Conservation (phyloP, 2,888 invertebrate species). For the Drosophila limbata region DNA sequence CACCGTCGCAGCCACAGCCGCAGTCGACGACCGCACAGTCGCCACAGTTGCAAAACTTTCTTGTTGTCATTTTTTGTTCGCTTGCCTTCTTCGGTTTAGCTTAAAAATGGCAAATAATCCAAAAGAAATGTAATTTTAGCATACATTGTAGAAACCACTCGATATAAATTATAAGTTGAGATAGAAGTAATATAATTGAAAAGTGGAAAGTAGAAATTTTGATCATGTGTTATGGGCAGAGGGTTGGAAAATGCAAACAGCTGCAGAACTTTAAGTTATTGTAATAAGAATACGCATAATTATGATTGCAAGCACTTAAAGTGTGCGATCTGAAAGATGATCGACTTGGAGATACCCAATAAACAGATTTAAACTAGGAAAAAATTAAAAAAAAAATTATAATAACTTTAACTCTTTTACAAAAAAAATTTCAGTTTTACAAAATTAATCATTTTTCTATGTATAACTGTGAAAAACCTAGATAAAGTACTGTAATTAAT, state of each 20-base stretch:
- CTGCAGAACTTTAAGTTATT: conserved; percentile 4
- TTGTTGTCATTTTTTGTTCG: conserved; percentile 17
- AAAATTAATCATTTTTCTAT: too few species aligned
- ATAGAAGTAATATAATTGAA: conserved; percentile 8
- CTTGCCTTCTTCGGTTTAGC: conserved; percentile 40
- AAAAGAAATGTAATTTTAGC: conserved; percentile 60
- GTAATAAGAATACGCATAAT: neutral
- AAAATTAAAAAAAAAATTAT: neutral
- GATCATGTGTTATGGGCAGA: conserved; percentile 4
- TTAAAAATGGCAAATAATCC: conserved; percentile 41
- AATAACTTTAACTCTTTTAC: too few species aligned
- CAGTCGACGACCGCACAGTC: conserved; percentile 22
- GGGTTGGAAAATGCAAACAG: conserved; percentile 20
- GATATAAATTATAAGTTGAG: conserved; percentile 36
- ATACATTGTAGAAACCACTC: conserved; percentile 47
- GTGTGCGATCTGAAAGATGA: neutral
- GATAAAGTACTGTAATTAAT: too few species aligned
- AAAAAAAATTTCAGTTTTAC: too few species aligned
- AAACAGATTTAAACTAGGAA: neutral
- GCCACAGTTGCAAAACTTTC: conserved; percentile 51
- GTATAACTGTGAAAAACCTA: too few species aligned
- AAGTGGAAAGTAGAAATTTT: neutral
- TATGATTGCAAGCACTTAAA: neutral
- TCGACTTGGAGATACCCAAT: neutral
- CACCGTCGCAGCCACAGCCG: conserved; percentile 18